Evolutionary conservation across 2,113 vertebrate species (phyloP).

Genomic region (Myanophis thanlyinensis): DNA sequence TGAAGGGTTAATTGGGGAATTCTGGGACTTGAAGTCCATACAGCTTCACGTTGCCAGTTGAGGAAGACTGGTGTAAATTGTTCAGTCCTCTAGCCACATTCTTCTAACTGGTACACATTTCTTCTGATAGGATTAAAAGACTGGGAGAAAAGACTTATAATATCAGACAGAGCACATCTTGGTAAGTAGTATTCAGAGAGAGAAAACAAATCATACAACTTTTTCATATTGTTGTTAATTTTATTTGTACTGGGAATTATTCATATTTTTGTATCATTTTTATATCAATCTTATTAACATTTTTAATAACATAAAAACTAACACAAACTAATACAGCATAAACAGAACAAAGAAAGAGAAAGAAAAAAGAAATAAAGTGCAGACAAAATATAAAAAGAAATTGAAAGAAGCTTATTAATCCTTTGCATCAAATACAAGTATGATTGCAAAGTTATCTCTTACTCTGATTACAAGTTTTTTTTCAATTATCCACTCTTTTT

Average conservation of each 20-base stretch:
- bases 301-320: background rate
- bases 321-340: background rate
- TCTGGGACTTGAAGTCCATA: background rate
- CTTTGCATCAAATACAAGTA: background rate
- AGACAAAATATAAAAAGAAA: background rate
- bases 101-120: background rate
- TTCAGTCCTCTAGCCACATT: background rate
- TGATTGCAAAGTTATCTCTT: background rate
- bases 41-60: background rate
- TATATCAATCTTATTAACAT: background rate
- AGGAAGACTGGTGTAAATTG: background rate
- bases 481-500: background rate
- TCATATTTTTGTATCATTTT: background rate
- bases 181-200: constrained; percentile 69
- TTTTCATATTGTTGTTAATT: background rate
- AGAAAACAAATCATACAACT: background rate
- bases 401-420: background rate
- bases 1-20: background rate
- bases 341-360: background rate
- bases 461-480: background rate
- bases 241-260: background rate
- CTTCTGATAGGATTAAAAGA: constrained; percentile 86
- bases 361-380: background rate
- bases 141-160: constrained; percentile 95
- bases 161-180: constrained; percentile 95